phyloP scores from a whole-genome alignment of 2,888 invertebrate species.

The Podotricha telesiphe region DNA sequence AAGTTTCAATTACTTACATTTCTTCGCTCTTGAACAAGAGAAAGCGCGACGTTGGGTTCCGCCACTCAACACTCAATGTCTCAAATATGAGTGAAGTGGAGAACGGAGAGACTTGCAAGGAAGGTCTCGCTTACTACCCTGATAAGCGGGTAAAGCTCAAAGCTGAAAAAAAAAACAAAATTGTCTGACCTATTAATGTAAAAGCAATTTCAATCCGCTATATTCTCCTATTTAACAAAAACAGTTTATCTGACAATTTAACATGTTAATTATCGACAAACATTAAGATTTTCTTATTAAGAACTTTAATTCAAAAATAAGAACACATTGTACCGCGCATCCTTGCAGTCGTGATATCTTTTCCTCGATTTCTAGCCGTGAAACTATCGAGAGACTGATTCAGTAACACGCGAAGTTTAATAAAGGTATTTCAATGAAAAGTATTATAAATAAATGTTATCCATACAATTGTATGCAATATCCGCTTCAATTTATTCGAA shows the following conservation, averaged over 20 bases:
- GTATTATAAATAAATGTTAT: slow-evolving; percentile 37
- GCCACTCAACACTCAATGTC: too few species aligned
- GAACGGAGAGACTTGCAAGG: too few species aligned
- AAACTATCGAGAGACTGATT: slow-evolving; percentile 48
- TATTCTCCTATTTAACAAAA: background rate
- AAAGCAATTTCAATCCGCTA: background rate
- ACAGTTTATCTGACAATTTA: background rate
- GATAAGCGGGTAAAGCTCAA: too few species aligned
- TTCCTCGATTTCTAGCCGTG: slow-evolving; percentile 72
- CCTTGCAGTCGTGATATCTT: slow-evolving; percentile 50
- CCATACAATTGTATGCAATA: slow-evolving; percentile 19
- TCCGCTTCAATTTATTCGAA: slow-evolving; percentile 23
- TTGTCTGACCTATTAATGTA: too few species aligned
- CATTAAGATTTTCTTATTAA: background rate
- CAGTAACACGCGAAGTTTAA: slow-evolving; percentile 40
- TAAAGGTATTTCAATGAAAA: slow-evolving; percentile 35
- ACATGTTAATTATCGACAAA: background rate
- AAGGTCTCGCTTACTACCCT: too few species aligned
- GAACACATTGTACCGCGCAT: slow-evolving; percentile 31
- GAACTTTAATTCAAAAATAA: background rate
- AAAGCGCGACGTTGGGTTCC: too few species aligned
- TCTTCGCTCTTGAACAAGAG: too few species aligned
- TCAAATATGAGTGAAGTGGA: too few species aligned
- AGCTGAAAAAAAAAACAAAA: too few species aligned
- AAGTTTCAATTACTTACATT: too few species aligned